Base-by-base conservation (phyloP, 2,797 vertebrate genomes). In the Acanthurus tractus region DNA sequence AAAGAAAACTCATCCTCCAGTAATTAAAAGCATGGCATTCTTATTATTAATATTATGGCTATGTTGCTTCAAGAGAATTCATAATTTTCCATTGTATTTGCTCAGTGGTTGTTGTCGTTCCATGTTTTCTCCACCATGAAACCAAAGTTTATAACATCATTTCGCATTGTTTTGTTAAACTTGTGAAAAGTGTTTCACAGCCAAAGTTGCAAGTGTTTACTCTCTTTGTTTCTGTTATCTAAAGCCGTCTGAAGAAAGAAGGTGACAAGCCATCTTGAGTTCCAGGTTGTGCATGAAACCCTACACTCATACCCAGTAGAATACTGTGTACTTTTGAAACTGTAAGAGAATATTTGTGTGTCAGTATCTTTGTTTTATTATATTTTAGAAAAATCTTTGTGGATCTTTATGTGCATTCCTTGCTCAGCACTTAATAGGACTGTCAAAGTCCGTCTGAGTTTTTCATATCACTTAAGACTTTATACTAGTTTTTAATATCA, bases 161-260 rank as follows among this genome's bases (percentile, higher is more conserved):
- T 49, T 3, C 11, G 20, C 29, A 46, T 53, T 20, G 18, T 14
- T 45, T 3, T 9, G 20, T 69, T 63, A 23, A 70, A 61, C 12
- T 14, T 3, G 1, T 34, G 22, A 63, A 56, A 53, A 20, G 45
- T 65, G 36, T 58, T 46, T n/a, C 4, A 63, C n/a, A 18, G 52
- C 0, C 18, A 45, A 20, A 25, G 14, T 38, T 62, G 17, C 20
- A 53, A 44, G 25, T 54, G 3, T 70, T 48, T 6, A 52, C 25
- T 46, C 15, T 10, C 48, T 68, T 71, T 78, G 4, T 93, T 90
- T 79, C 80, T 85, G 86, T 95, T 79, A 84, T 78, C 58, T 61
- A 22, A 91, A 99, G 98, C 90, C 98, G 98, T 78, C 96, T 99
- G 97, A 99, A 99, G 97, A 99, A 99, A 96, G 98, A 99, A 96